These are phyloP conservation scores for Paramuricea clavata DNA, from an alignment of 92 coral and sea anemone genomes.

Conservation along the genomic window DNA sequence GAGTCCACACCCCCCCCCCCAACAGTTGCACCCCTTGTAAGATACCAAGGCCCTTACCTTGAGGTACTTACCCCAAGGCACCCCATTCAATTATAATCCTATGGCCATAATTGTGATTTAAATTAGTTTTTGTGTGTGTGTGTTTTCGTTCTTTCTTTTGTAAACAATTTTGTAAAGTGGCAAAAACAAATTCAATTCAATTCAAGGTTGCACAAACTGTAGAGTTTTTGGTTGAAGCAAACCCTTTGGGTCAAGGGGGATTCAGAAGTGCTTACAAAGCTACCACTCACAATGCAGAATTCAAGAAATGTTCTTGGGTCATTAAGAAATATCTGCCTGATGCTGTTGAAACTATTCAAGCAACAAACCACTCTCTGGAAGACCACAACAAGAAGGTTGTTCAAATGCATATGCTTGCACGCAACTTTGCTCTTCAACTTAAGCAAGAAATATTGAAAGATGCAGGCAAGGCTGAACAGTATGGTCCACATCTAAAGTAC, in stretches of 20 bases:
- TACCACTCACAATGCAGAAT: slow-evolving; percentile 49
- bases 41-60: too few relatives aligned
- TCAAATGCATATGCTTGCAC: slow-evolving; percentile 69
- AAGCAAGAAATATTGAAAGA: neutral
- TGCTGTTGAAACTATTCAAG: slow-evolving; percentile 30
- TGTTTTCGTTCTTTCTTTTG: too few relatives aligned
- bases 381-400: slow-evolving; percentile 23
- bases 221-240: slow-evolving; percentile 49
- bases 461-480: slow-evolving; percentile 15
- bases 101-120: too few relatives aligned
- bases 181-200: too few relatives aligned
- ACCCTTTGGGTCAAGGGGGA: slow-evolving; percentile 38
- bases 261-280: slow-evolving; percentile 51
- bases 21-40: too few relatives aligned
- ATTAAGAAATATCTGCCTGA: slow-evolving; percentile 13
- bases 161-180: too few relatives aligned
- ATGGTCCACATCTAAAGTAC: slow-evolving; percentile 48
- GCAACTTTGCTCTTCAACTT: slow-evolving; percentile 7
- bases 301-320: slow-evolving; percentile 58
- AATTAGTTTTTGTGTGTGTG: too few relatives aligned
- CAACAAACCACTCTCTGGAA: neutral
- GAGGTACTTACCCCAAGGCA: too few relatives aligned
- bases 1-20: too few relatives aligned
- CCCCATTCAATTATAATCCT: too few relatives aligned
- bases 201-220: slow-evolving; percentile 4